Base-by-base conservation (phyloP, 2,888 invertebrate genomes). In the Drosophila quinaria region DNA sequence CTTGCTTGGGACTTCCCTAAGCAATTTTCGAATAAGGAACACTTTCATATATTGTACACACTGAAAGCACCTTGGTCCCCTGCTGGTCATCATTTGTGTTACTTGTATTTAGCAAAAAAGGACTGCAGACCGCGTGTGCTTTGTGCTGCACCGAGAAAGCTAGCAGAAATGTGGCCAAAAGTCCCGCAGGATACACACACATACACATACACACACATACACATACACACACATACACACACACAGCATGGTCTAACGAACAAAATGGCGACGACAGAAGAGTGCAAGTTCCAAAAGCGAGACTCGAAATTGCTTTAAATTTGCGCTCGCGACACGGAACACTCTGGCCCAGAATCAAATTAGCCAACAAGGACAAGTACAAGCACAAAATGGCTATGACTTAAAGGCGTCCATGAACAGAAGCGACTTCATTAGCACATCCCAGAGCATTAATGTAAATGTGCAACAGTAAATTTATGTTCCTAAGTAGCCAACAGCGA, bases 311-410 rank as follows among this genome's bases (percentile, higher is more conserved):
- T 64, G 74, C 60, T 64, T 64, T 61, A 70, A 64, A 70, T 75
- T 70, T 60, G 49, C 46, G 15, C 31, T 15, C 19, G 31, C 59
- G 58, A 39, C 49, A 44, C 44, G 68, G 41, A 39, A 47, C 37
- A 15, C 17, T 13, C 37, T 17, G 22, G 22, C 19, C 5, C 19
- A 3, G 15, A 25, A 39, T 33, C 42, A 65, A 76, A 70, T 70
- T 70, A 74, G 70, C 64, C 52, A 71, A 76, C 71, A 76, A 70
- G 76, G 56, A 74, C 74, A 70, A 64, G 64, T 54, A 51, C 70
- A 65, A 39, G 64, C 50, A 55, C 76, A 65, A 39, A 25, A 8
- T n/a, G 19, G 5, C 31, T n/a, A 4, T 46, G 47, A 25, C 17
- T 64, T 61, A 22, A 75, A 55, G 35, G 13, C 9, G 13, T 1